Evolutionary conservation across 1,140 invertebrate species (phyloP).

Genomic region (Eciton burchellii): DNA sequence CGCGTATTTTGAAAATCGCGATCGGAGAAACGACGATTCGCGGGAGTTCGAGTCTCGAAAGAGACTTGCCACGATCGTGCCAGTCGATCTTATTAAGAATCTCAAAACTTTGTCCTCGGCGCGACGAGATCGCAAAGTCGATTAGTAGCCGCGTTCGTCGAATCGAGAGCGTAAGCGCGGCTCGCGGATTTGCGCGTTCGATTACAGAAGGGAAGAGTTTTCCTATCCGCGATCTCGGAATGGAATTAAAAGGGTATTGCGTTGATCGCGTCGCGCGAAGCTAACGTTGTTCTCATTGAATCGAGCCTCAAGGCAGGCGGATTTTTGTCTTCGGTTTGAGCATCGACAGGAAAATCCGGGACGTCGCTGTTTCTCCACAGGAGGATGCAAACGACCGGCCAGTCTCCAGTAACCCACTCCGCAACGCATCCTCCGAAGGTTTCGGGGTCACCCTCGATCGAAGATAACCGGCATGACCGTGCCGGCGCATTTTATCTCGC

Average conservation of each 20-base stretch:
- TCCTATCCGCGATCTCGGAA: too few relatives aligned
- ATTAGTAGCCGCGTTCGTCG: slow-evolving; percentile 40
- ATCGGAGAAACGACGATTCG: neutral
- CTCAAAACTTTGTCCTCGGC: slow-evolving; percentile 33
- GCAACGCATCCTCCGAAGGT: slow-evolving; percentile 41
- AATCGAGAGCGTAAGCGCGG: slow-evolving; percentile 31
- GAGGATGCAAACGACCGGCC: neutral
- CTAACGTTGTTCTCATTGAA: neutral
- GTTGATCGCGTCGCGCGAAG: slow-evolving; percentile 6
- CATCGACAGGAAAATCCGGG: neutral
- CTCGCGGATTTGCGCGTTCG: slow-evolving; percentile 19
- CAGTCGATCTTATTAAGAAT: slow-evolving; percentile 32
- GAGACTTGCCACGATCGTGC: neutral
- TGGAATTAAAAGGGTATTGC: neutral
- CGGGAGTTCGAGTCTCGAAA: slow-evolving; percentile 36
- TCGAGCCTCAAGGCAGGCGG: too few relatives aligned
- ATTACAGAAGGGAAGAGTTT: slow-evolving; percentile 24
- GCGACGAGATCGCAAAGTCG: slow-evolving; percentile 57
- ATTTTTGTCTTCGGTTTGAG: too few relatives aligned
- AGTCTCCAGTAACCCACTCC: slow-evolving; percentile 52
- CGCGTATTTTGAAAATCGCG: neutral
- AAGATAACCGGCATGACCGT: slow-evolving; percentile 50
- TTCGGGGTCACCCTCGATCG: slow-evolving; percentile 68
- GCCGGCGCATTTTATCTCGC: slow-evolving; percentile 46
- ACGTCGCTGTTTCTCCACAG: neutral